Conservation (phyloP, 1,140 invertebrate genomes). For the Orchesella cincta region DNA sequence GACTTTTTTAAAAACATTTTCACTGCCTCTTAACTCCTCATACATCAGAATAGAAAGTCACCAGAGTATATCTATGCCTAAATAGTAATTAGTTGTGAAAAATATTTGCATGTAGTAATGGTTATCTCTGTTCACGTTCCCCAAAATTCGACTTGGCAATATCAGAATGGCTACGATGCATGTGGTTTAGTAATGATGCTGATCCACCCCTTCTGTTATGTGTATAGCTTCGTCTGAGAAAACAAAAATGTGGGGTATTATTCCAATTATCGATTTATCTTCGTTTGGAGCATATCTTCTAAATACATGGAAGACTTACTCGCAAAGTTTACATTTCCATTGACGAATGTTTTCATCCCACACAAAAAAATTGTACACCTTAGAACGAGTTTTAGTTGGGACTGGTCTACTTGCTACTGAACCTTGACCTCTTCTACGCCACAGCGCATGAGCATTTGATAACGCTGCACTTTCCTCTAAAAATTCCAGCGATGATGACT, state of each 20-base stretch:
- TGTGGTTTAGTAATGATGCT: conserved; percentile 10
- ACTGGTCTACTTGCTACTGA: background rate
- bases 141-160: background rate
- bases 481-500: too few relatives aligned
- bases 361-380: conserved; percentile 15
- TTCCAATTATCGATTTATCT: too few relatives aligned
- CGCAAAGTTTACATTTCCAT: background rate
- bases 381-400: background rate
- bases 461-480: too few relatives aligned
- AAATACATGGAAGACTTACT: background rate
- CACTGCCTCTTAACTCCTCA: too few relatives aligned
- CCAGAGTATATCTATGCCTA: too few relatives aligned
- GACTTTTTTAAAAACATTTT: too few relatives aligned
- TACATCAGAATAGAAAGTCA: too few relatives aligned
- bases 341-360: conserved; percentile 10
- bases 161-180: background rate
- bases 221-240: background rate
- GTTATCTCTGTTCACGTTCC: background rate
- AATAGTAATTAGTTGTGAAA: too few relatives aligned
- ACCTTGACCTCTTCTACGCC: background rate
- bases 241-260: too few relatives aligned
- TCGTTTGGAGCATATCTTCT: too few relatives aligned
- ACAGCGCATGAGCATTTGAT: too few relatives aligned
- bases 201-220: background rate
- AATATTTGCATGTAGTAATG: too few relatives aligned